These are phyloP conservation scores for Canis aureus DNA, from an alignment of 2,113 vertebrate species.

Conservation along the genomic window DNA sequence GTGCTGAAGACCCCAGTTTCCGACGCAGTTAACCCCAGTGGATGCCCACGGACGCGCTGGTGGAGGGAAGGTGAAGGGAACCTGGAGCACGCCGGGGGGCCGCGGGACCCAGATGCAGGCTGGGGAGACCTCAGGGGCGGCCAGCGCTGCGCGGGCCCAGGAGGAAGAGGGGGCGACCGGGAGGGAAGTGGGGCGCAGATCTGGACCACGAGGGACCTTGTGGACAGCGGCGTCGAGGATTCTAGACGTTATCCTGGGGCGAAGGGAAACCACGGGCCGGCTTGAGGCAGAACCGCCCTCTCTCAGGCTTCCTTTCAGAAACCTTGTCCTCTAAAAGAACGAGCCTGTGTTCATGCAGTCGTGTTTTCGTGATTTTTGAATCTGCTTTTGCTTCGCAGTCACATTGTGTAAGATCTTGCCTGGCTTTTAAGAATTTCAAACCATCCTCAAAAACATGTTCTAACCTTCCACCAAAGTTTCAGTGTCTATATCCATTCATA, in stretches of 20 bases:
- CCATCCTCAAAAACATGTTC: neutral
- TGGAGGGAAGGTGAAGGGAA: neutral
- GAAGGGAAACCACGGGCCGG: neutral
- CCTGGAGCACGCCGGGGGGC: neutral
- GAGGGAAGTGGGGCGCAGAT: neutral
- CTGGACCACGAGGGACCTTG: rapidly evolving
- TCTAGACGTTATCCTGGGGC: neutral
- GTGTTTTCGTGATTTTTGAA: neutral
- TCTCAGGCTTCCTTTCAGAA: neutral
- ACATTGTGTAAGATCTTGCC: too few relatives aligned
- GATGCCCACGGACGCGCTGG: too few relatives aligned
- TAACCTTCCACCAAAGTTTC: neutral
- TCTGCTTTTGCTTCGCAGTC: neutral
- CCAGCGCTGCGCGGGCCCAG: neutral
- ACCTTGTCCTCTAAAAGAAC: neutral
- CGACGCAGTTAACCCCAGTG: neutral
- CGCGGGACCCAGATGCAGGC: neutral
- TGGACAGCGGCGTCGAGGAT: neutral
- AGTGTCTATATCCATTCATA: too few relatives aligned
- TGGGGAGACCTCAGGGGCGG: neutral
- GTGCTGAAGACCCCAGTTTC: neutral
- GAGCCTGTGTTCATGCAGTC: neutral
- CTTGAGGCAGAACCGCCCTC: neutral
- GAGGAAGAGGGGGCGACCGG: neutral
- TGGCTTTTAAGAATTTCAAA: neutral